Evolutionary conservation across 2,888 invertebrate genomes (phyloP).

Genomic region (Microctonus aethiopoides): DNA sequence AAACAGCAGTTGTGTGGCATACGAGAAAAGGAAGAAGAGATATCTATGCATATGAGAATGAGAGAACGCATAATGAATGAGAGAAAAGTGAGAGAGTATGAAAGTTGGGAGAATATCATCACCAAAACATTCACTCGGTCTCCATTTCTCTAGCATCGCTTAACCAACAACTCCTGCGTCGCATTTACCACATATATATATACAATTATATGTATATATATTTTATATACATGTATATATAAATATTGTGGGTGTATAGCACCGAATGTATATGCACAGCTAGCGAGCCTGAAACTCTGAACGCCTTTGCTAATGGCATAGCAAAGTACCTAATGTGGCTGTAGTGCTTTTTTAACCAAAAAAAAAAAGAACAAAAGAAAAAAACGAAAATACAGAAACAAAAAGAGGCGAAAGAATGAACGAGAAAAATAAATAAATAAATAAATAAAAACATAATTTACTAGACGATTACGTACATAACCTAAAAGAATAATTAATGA

Average conservation of each 20-base stretch:
- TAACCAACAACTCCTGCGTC: conserved; percentile 1
- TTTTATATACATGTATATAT: too few species aligned
- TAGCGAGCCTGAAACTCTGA: not conserved
- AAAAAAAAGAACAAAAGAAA: not conserved
- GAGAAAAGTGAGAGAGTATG: not conserved
- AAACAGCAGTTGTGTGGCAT: not conserved
- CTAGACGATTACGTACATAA: conserved; percentile 6
- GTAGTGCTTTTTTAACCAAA: not conserved
- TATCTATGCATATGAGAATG: not conserved
- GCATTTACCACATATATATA: not conserved
- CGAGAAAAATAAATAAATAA: not conserved
- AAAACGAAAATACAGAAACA: not conserved
- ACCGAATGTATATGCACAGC: not conserved
- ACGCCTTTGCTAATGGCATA: conserved; percentile 14
- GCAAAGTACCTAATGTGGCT: conserved; percentile 12
- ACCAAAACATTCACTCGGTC: conserved; percentile 8
- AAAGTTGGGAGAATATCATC: not conserved
- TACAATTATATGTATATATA: not conserved
- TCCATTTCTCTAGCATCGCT: not conserved
- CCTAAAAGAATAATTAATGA: conserved; percentile 7
- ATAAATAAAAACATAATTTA: not conserved
- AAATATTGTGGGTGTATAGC: too few species aligned
- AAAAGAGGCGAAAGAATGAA: not conserved
- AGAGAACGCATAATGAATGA: not conserved
- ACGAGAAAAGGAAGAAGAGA: too few species aligned